A percentile compares a stretch with the other conserved stretches of the same genome.
phyloP scores from a whole-genome alignment of 2,888 invertebrate genomes.

The Byasa hedistus region DNA sequence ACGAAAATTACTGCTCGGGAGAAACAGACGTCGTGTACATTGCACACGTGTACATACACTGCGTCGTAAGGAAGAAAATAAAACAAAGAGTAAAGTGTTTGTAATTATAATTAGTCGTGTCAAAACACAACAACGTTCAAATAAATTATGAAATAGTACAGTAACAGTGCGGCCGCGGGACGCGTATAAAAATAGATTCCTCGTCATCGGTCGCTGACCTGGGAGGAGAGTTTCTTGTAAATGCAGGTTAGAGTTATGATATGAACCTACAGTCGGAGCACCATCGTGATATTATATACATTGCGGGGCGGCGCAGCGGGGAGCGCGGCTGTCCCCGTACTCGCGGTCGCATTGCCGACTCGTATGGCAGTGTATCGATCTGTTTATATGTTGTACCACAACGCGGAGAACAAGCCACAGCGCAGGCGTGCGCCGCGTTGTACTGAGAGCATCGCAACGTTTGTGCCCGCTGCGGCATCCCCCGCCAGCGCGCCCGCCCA shows the following conservation, averaged over 20 bases:
- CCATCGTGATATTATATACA: constrained; percentile 55
- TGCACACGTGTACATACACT: background rate
- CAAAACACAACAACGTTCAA: constrained; percentile 57
- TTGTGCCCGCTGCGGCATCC: constrained; percentile 14
- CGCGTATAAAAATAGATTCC: constrained; percentile 71
- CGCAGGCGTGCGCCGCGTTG: constrained; percentile 26
- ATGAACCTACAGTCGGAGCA: constrained; percentile 76
- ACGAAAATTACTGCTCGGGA: background rate
- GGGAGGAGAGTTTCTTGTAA: constrained; percentile 65
- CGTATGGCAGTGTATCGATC: too few relatives aligned
- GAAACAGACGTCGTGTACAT: background rate
- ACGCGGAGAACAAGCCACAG: background rate
- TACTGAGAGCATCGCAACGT: constrained; percentile 6
- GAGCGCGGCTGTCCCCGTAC: too few relatives aligned
- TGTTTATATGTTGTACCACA: too few relatives aligned
- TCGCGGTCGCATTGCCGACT: too few relatives aligned
- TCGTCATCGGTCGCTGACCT: constrained; percentile 56
- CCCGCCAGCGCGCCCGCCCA: constrained; percentile 4
- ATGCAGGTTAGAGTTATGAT: constrained; percentile 73
- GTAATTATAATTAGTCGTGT: constrained; percentile 59
- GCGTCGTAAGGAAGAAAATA: background rate
- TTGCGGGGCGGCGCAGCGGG: constrained; percentile 14
- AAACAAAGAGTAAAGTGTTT: constrained; percentile 28
- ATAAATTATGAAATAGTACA: constrained; percentile 47
- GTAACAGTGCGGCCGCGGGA: constrained; percentile 32